phyloP scores from a whole-genome alignment of 2,113 vertebrate genomes.

The Helogale parvula region DNA sequence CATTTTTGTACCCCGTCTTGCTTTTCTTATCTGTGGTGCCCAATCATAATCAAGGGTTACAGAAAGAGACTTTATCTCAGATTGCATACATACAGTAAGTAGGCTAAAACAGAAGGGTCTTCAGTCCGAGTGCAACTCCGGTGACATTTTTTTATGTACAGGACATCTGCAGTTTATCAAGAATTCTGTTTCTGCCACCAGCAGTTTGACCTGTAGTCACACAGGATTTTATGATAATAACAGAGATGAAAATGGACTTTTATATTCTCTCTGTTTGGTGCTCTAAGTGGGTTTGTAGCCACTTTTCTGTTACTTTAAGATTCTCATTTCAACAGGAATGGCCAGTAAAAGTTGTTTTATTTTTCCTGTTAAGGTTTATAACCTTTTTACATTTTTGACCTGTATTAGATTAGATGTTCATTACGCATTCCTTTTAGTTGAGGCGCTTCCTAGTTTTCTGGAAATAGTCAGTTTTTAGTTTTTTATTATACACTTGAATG shows the following conservation, averaged over 20 bases:
- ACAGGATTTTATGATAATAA: constrained; percentile 91
- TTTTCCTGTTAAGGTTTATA: constrained; percentile 90
- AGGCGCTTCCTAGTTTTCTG: constrained; percentile 90
- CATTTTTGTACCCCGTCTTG: constrained; percentile 90
- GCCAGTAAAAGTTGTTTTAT: constrained; percentile 92
- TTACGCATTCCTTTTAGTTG: constrained; percentile 97
- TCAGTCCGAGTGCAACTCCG: constrained; percentile 88
- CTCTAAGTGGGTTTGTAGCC: constrained; percentile 91
- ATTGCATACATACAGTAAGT: constrained; percentile 83
- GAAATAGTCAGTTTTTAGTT: constrained; percentile 89
- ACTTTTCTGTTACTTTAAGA: constrained; percentile 92
- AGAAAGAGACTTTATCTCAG: constrained; percentile 86
- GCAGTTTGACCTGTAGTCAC: constrained; percentile 89
- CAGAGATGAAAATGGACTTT: constrained; percentile 90
- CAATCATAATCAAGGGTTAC: constrained; percentile 89
- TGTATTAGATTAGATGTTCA: constrained; percentile 92
- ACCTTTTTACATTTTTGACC: constrained; percentile 91
- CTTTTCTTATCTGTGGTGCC: constrained; percentile 93
- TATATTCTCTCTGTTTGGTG: constrained; percentile 91
- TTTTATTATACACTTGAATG: constrained; percentile 87
- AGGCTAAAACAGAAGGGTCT: constrained; percentile 91
- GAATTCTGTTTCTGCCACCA: constrained; percentile 92
- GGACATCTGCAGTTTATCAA: constrained; percentile 90
- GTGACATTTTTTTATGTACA: constrained; percentile 86
- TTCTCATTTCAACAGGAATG: constrained; percentile 93